Evolutionary conservation across 2,113 vertebrate species (phyloP).

Genomic region (Chaetodon auriga): DNA sequence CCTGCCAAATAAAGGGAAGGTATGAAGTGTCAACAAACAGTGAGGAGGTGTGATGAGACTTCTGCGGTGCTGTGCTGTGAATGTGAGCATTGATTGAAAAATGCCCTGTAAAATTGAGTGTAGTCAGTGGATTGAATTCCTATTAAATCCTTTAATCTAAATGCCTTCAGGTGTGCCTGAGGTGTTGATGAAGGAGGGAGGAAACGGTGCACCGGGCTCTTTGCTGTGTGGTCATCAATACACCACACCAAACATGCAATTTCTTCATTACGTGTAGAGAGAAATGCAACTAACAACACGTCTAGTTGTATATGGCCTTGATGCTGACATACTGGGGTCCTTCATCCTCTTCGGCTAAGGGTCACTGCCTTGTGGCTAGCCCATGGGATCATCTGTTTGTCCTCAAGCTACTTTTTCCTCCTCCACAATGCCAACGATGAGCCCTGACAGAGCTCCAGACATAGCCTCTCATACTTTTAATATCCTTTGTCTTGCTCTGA

Average conservation of each 20-base stretch:
- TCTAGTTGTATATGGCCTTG: not conserved
- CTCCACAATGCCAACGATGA: slow-evolving; percentile 39
- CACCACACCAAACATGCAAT: not conserved
- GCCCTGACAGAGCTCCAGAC: slow-evolving; percentile 56
- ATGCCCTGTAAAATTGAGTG: slow-evolving; percentile 10
- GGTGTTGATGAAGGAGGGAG: not conserved
- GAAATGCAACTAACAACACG: not conserved
- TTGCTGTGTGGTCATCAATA: slow-evolving; percentile 5
- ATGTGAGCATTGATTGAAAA: not conserved
- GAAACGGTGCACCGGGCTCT: not conserved
- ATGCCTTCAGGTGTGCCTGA: slow-evolving; percentile 9
- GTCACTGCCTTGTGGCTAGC: slow-evolving; percentile 32
- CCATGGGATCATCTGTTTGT: slow-evolving; percentile 53
- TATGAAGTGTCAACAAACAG: not conserved
- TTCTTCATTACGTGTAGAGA: not conserved
- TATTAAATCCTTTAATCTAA: slow-evolving; percentile 32
- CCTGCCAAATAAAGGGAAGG: not conserved
- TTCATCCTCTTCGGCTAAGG: slow-evolving; percentile 49
- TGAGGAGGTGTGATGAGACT: not conserved
- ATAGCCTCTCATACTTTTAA: slow-evolving; percentile 75
- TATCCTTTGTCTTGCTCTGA: slow-evolving; percentile 79
- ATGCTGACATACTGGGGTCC: slow-evolving; percentile 27
- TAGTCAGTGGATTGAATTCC: slow-evolving; percentile 6
- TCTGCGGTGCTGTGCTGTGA: not conserved
- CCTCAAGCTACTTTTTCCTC: slow-evolving; percentile 33